Conservation (phyloP, 2,113 vertebrate species). For the Kobus ellipsiprymnus region DNA sequence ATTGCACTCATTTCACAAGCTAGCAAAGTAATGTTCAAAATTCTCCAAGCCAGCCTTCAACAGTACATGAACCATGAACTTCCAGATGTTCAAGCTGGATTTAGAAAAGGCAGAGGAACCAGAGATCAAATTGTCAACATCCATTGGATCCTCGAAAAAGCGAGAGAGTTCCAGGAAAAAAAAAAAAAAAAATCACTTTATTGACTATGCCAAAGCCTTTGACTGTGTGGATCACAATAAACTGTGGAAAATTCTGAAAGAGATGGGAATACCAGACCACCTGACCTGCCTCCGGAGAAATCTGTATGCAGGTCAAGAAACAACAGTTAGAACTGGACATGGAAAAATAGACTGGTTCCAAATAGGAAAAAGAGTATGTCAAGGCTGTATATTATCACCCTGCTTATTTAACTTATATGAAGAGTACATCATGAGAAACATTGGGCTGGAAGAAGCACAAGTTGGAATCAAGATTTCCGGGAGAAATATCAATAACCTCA, state of each 20-base stretch:
- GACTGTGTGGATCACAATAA: not conserved
- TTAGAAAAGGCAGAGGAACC: not conserved
- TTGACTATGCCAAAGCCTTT: not conserved
- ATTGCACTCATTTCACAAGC: not conserved
- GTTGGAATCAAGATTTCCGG: not conserved
- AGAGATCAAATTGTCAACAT: too few species aligned
- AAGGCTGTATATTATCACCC: not conserved
- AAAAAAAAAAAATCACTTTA: not conserved
- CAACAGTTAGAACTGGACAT: not conserved
- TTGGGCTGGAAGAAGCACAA: not conserved
- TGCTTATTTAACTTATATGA: not conserved
- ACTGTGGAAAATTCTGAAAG: not conserved
- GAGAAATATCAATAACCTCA: not conserved
- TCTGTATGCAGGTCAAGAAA: not conserved
- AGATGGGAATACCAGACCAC: not conserved
- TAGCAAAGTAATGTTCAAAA: not conserved
- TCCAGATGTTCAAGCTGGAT: not conserved
- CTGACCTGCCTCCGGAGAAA: not conserved
- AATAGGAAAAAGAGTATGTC: not conserved
- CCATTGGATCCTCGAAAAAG: too few species aligned
- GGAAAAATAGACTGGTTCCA: not conserved
- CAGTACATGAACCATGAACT: not conserved
- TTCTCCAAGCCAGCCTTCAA: not conserved
- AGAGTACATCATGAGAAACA: fast-evolving
- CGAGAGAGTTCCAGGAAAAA: too few species aligned